Percentiles rank a stretch among this genome's conserved stretches.
Evolutionary conservation across 2,888 invertebrate genomes (phyloP).

Genomic region (Drosophila niveifrons): DNA sequence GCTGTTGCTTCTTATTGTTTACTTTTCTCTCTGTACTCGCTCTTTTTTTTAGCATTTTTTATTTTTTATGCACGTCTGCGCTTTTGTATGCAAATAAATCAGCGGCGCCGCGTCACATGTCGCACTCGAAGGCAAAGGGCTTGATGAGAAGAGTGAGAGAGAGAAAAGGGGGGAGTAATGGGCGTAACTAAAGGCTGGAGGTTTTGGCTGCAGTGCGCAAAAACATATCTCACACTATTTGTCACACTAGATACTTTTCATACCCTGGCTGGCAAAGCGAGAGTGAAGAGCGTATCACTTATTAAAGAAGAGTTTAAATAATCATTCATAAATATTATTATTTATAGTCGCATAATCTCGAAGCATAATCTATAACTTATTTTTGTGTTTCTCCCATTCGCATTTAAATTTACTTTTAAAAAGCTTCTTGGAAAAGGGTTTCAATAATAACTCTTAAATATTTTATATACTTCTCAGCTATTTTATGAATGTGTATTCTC

Average conservation of each 20-base stretch:
- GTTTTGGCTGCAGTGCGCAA: slow-evolving; percentile 65
- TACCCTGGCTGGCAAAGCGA: slow-evolving; percentile 8
- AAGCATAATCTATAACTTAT: no score
- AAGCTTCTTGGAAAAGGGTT: no score
- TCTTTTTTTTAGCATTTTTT: slow-evolving; percentile 15
- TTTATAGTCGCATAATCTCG: no score
- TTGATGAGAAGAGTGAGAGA: background rate
- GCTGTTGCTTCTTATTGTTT: slow-evolving; percentile 29
- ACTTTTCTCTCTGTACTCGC: background rate
- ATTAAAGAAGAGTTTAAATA: no score
- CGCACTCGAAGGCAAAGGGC: slow-evolving; percentile 45
- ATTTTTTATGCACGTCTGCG: slow-evolving; percentile 66
- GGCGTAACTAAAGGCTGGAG: slow-evolving; percentile 26
- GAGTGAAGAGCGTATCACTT: background rate
- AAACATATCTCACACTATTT: slow-evolving; percentile 83
- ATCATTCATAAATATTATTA: no score
- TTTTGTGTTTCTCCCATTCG: no score
- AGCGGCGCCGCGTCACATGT: slow-evolving; percentile 77
- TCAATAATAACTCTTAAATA: no score
- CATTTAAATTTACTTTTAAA: no score
- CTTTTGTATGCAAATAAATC: slow-evolving; percentile 84
- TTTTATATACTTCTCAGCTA: no score
- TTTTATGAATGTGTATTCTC: no score
- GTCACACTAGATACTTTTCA: slow-evolving; percentile 78
- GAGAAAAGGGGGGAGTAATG: slow-evolving; percentile 12